Base-by-base conservation (phyloP, 2,888 invertebrate species). In the Tricholauxania praeusta region DNA sequence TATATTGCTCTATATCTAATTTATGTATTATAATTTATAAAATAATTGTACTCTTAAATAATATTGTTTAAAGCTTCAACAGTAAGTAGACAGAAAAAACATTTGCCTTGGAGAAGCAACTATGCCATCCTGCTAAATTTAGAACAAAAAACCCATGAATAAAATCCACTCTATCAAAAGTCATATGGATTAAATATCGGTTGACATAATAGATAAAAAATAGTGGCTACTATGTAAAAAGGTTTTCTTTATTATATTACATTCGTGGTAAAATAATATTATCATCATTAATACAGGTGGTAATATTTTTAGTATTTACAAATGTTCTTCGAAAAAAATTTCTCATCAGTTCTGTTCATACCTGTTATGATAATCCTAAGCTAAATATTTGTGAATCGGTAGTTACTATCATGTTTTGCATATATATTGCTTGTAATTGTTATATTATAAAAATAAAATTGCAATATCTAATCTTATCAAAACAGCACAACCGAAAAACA, bases 381-480 rank as follows among this genome's bases (percentile, higher is more conserved):
- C 22, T 22, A 15, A 55, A 55, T 55, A 55, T 55, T 53, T 55
- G 55, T 22, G 55, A 55, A 55, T 55, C n/a, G 55, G n/a, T 19
- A 22, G 55, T 55, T 55, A n/a, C 19, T n/a, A 15, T 12, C 55
- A 22, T 55, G 53, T 19, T 53, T 19, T 53, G n/a, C 53, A n/a
- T 39, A 39, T 12, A 53, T 53, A 53, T 53, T 53, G 55, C 22
- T 55, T 55, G 55, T 55, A 55, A 55, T 55, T 55, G 22, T 55
- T 55, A 19, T 55, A 55, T 55, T 55, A n/a, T 15, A 17, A 55
- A 55, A 55, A 55, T 19, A 39, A 39, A 39, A 39, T 10, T 39
- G 10, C 39, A 39, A 39, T 39, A 39, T 39, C 8, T 8, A 39
- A 39, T 39, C 39, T 39, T 39, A 39, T 39, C 39, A 8, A 39